phyloP scores from a whole-genome alignment of 2,888 invertebrate species.

The Ceraclea dissimilis region DNA sequence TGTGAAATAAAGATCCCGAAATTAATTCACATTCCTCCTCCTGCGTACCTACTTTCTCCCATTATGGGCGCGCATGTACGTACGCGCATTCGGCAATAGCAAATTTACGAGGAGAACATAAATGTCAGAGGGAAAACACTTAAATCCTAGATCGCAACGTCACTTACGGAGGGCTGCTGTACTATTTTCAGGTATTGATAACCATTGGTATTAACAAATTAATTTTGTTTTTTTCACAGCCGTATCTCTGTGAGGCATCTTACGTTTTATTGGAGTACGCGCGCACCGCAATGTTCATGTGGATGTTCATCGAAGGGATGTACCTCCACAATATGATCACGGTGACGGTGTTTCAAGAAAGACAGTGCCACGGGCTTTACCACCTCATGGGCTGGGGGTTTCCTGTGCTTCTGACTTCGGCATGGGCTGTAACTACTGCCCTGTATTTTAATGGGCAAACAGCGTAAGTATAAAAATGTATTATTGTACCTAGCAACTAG shows the following conservation, averaged over 20 bases:
- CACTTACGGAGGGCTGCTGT: no score
- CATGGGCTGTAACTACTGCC: conserved; percentile 61
- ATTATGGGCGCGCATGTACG: no score
- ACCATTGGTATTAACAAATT: no score
- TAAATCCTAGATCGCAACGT: no score
- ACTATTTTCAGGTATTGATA: no score
- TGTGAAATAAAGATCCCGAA: no score
- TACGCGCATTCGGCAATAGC: no score
- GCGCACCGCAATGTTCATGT: conserved; percentile 86
- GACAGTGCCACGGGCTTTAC: conserved; percentile 49
- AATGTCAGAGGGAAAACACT: no score
- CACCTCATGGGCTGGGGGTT: conserved; percentile 67
- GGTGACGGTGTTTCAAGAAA: conserved; percentile 60
- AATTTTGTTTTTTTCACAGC: conserved; percentile 44
- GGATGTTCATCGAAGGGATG: conserved; percentile 95
- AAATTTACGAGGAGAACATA: no score
- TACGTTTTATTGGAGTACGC: conserved; percentile 82
- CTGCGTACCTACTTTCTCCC: no score
- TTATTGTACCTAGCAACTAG: no score
- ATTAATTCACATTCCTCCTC: no score
- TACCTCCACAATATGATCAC: conserved; percentile 82
- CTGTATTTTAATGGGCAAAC: conserved; percentile 34
- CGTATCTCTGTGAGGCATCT: conserved; percentile 68
- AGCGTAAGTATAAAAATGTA: conserved; percentile 27
- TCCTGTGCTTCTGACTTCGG: conserved; percentile 57